phyloP scores from a whole-genome alignment of 2,888 invertebrate genomes.

The Sinodicranocentrus sp. region DNA sequence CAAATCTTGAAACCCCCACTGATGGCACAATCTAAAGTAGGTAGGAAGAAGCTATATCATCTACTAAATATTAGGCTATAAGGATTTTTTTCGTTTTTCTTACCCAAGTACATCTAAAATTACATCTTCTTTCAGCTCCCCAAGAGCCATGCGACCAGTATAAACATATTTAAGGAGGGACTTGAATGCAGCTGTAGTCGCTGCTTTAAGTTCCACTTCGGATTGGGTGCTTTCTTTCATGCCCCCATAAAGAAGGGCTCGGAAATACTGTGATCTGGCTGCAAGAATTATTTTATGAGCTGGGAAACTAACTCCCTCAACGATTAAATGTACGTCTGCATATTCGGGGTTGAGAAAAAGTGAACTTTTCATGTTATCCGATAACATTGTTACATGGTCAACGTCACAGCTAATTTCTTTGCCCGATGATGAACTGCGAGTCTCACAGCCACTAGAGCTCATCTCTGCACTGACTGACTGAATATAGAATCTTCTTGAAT shows the following conservation, averaged over 20 bases:
- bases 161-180: slow-evolving; percentile 97
- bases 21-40: slow-evolving; percentile 88
- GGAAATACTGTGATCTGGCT: slow-evolving; percentile 82
- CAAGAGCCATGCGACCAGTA: slow-evolving; percentile 86
- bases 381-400: slow-evolving; percentile 75
- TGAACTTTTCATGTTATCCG: slow-evolving; percentile 74
- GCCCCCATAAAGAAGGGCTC: slow-evolving; percentile 83
- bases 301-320: slow-evolving; percentile 79
- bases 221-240: slow-evolving; percentile 84
- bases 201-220: slow-evolving; percentile 91
- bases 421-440: slow-evolving; percentile 65
- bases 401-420: slow-evolving; percentile 72
- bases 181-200: slow-evolving; percentile 91
- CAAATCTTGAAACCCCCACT: slow-evolving; percentile 95
- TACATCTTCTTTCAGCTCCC: slow-evolving; percentile 81
- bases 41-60: no score
- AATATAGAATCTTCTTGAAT: no score
- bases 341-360: slow-evolving; percentile 75
- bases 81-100: no score
- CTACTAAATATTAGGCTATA: no score
- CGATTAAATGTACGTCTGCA: slow-evolving; percentile 67
- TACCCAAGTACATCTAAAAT: slow-evolving; percentile 84
- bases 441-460: slow-evolving; percentile 75
- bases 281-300: slow-evolving; percentile 93
- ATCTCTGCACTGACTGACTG: slow-evolving; percentile 55